Evolutionary conservation across 2,888 invertebrate species (phyloP), one percentile per base, ranked within the genome.

Genomic region (Tuberolachnus salignus): DNA sequence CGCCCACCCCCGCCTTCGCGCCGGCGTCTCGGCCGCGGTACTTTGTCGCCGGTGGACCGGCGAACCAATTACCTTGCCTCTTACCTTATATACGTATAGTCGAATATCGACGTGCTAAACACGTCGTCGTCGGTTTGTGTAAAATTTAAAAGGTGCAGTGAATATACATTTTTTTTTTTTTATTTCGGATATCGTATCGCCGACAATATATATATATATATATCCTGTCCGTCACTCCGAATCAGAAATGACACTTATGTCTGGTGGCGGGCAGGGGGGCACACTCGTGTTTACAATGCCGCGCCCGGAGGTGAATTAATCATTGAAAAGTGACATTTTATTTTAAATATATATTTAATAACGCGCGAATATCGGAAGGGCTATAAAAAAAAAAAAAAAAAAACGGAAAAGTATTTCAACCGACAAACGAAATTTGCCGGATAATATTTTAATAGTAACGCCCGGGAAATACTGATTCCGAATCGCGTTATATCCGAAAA

Each of bases 281-380:
- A 34, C 61, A 53, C 63, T 73, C 66, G 44, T 64, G 55, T 75
- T 73, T 63, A 64, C 64, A 55, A 55, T 34, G 6, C 6, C 34
- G 34, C 34, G 34, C 34, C 3, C 55, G n/a, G 19, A 59, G 49
- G 74, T 55, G 66, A 75, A 75, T 66, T 75, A 75, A 75, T 75
- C 74, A 75, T 75, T 66, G 21, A 42, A 55, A 66, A 75, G 66
- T 66, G 74, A 75, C 74, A 26, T 66, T 75, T 75, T 75, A 4
- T 34, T 34, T 34, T 34, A 4, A 34, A 4, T 34, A 66, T 55
- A 66, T 75, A 75, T 75, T 75, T 64, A 75, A 75, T 66, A 75
- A 75, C 55, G 71, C 71, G 16, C 70, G 69, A 67, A 67, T 51
- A 34, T n/a, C n/a, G n/a, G n/a, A n/a, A n/a, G n/a, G n/a, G n/a